Evolutionary conservation across 1,140 invertebrate species (phyloP), one percentile per base, ranked within the genome.

Genomic region (Drosophila bipectinata): DNA sequence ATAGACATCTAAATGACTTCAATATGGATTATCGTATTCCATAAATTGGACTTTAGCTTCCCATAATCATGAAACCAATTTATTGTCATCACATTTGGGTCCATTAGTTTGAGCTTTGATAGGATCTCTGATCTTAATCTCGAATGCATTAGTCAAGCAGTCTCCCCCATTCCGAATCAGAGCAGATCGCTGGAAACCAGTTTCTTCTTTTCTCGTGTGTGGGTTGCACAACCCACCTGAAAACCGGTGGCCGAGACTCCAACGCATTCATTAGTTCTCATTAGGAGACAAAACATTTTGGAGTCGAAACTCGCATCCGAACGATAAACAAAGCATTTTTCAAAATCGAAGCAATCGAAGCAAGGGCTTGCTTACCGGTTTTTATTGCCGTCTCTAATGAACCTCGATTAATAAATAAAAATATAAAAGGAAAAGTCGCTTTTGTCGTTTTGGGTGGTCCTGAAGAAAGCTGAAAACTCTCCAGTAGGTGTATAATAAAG

Each of bases 221-320:
- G 68, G 68, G 66, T 69, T 67, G 66, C 37, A 45, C 63, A 67
- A 67, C 63, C 61, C 54, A 58, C 61, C 24, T 18, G 53, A 45
- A 69, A 72, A 60, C 68, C 68, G 55, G 68, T 72, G 28, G 14
- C 34, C 30, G 14, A 18, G 21, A 72, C 68, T 69, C 67, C 67
- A 69, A 72, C 68, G 68, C 68, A 72, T 72, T 72, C 68, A 72
- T 72, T 72, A 72, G 68, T 72, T 72, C 68, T 72, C 68, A 72
- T 72, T 72, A 72, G 30, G 63, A 52, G 66, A 72, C 55, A 72
- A 59, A 72, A 44, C 53, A 71, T 71, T 72, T 59, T 10, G 12
- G 12, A 21, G 15, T 49, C 26, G 24, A 69, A 69, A 30, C 64
- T 56, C 47, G 66, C 47, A 37, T 72, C 47, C n/a, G 18, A 39